Conservation (phyloP, 2,113 vertebrate species). For the Globicephala melas region DNA sequence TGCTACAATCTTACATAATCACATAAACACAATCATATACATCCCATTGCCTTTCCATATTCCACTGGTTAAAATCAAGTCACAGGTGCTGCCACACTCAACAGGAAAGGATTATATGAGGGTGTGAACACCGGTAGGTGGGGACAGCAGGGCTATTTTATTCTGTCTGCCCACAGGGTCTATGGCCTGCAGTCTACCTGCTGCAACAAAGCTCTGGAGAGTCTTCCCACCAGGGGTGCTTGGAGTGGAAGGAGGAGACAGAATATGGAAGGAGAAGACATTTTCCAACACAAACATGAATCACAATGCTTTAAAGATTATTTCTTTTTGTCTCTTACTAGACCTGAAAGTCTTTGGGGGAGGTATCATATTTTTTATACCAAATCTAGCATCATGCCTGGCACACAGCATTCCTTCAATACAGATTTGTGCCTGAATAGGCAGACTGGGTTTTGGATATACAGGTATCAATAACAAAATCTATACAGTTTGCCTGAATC, state of each 20-base stretch:
- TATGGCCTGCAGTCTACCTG: not conserved
- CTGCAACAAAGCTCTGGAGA: not conserved
- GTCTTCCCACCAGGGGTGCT: not conserved
- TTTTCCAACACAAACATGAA: not conserved
- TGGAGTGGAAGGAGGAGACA: not conserved
- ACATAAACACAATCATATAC: not conserved
- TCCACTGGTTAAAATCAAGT: not conserved
- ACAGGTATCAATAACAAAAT: not conserved
- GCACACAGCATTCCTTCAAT: not conserved
- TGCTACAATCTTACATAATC: not conserved
- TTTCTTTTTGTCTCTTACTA: not conserved
- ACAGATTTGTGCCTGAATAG: not conserved
- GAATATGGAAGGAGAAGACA: not conserved
- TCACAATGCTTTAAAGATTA: not conserved
- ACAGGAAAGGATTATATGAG: not conserved
- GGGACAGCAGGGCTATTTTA: not conserved
- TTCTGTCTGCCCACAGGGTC: not conserved
- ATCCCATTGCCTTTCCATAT: not conserved
- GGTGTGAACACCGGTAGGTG: not conserved
- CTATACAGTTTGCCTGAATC: not conserved
- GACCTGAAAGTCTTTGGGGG: not conserved
- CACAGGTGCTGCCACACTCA: not conserved
- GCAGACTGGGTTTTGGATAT: not conserved
- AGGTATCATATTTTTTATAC: not conserved
- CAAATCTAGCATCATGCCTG: not conserved